These are phyloP conservation scores for Nomada fabriciana DNA, from an alignment of 2,888 invertebrate genomes.

Conservation along the genomic window DNA sequence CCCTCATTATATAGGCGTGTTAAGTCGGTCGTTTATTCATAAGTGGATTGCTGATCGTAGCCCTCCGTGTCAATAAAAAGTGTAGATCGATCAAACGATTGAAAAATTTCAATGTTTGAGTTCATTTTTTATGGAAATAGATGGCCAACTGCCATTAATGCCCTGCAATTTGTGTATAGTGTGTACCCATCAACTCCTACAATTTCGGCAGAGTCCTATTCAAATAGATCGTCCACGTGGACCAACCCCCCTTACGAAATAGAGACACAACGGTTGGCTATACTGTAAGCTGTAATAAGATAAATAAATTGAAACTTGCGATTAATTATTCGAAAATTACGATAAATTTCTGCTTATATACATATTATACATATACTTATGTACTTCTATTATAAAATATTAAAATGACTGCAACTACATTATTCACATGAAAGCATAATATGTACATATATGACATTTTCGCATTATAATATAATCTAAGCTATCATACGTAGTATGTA, in stretches of 20 bases:
- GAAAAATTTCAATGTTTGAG: slow-evolving; percentile 10
- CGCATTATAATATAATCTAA: too few relatives aligned
- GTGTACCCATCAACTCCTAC: background rate
- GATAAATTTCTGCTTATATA: background rate
- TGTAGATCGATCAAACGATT: background rate
- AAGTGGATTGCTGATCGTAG: background rate
- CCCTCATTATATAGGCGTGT: background rate
- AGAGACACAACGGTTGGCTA: slow-evolving; percentile 16
- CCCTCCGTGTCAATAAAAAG: background rate
- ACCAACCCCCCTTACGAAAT: slow-evolving; percentile 6
- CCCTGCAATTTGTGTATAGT: slow-evolving; percentile 18
- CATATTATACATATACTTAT: too few relatives aligned
- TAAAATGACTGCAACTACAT: too few relatives aligned
- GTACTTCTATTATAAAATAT: too few relatives aligned
- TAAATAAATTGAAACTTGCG: background rate
- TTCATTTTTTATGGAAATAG: slow-evolving; percentile 19
- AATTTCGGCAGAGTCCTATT: slow-evolving; percentile 22
- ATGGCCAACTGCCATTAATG: slow-evolving; percentile 18
- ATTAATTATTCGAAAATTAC: background rate
- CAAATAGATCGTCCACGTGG: slow-evolving; percentile 8
- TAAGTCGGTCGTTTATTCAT: background rate
- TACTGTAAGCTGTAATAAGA: background rate
- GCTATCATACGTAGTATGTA: too few relatives aligned
- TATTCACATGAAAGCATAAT: too few relatives aligned
- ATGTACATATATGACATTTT: too few relatives aligned